A percentile compares a stretch with the other conserved stretches of the same genome.
Evolutionary conservation across 2,888 invertebrate species (phyloP).

Genomic region (Parnassius glacialis): DNA sequence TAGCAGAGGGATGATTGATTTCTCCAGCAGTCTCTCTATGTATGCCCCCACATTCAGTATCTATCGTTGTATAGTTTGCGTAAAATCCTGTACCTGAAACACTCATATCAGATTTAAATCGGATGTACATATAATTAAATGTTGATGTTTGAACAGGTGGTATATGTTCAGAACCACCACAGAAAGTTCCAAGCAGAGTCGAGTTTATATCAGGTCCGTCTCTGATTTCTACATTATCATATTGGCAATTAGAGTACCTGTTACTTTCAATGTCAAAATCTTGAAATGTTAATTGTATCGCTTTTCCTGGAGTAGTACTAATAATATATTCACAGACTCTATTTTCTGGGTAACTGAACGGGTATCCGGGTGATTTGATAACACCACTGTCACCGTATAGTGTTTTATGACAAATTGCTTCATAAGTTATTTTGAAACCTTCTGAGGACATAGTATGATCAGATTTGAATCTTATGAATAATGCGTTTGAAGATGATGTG

Average conservation of each 20-base stretch:
- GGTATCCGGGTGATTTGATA: constrained; percentile 88
- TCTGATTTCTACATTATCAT: constrained; percentile 80
- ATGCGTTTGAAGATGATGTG: constrained; percentile 81
- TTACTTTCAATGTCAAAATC: constrained; percentile 84
- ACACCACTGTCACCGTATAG: constrained; percentile 81
- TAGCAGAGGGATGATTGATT: constrained; percentile 82
- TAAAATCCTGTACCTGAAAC: too few relatives aligned
- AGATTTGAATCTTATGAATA: constrained; percentile 74
- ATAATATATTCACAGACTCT: constrained; percentile 86
- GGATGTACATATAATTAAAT: constrained; percentile 86
- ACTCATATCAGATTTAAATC: constrained; percentile 82
- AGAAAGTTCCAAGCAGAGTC: constrained; percentile 84
- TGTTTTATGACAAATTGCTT: constrained; percentile 56
- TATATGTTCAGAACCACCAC: constrained; percentile 81
- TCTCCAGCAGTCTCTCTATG: too few relatives aligned
- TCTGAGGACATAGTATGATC: constrained; percentile 53
- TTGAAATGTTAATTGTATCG: constrained; percentile 83
- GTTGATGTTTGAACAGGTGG: constrained; percentile 84
- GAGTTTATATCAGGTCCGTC: constrained; percentile 86
- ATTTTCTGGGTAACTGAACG: constrained; percentile 83
- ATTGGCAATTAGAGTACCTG: constrained; percentile 51
- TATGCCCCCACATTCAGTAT: too few relatives aligned
- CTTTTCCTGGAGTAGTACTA: constrained; percentile 81
- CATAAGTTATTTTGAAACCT: constrained; percentile 60
- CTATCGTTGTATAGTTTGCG: too few relatives aligned